Conservation (phyloP, 2,113 vertebrate genomes). For the Pachyramphus minor region DNA sequence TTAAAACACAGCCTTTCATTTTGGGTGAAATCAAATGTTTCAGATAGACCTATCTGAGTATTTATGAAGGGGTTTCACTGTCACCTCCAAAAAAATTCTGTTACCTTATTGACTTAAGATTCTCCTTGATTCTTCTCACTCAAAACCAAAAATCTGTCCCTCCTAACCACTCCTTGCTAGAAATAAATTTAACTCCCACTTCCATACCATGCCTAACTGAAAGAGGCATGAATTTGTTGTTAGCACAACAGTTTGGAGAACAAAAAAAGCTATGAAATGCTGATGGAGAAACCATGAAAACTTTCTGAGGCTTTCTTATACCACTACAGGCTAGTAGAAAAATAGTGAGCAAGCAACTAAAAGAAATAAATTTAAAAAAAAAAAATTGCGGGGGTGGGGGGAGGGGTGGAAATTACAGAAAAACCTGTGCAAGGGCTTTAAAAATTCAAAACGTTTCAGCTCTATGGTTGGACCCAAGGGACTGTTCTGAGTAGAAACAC, state of each 20-base stretch:
- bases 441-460: neutral
- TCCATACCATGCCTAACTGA: neutral
- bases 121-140: neutral
- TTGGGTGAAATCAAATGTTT: neutral
- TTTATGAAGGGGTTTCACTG: neutral
- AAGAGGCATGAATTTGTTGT: neutral
- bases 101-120: neutral
- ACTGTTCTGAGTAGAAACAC: neutral
- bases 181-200: no score
- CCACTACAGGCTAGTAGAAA: neutral
- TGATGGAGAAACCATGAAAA: neutral
- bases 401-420: neutral
- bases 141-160: neutral
- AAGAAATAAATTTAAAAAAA: no score
- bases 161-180: neutral
- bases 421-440: neutral
- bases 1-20: neutral
- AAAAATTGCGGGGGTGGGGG: no score
- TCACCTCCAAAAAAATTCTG: neutral
- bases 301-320: neutral
- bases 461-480: neutral
- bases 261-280: neutral
- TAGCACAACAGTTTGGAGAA: neutral
- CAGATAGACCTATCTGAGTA: neutral
- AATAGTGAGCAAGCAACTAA: neutral